phyloP scores from a whole-genome alignment of 2,113 vertebrate genomes.

The Lophius piscatorius region DNA sequence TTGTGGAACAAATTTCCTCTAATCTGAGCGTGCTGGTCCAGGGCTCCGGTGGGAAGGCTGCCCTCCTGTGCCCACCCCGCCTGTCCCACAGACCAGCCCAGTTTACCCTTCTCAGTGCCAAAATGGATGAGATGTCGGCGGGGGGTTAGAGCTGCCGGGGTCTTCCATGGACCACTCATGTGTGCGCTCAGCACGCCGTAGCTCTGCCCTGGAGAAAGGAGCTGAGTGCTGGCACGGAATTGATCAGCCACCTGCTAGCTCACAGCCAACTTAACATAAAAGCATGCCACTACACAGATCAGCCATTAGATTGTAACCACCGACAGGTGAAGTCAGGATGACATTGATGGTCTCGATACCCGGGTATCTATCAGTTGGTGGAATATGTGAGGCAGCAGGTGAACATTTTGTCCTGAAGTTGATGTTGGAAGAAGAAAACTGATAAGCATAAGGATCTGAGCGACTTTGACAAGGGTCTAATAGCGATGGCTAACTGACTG shows the following conservation, averaged over 20 bases:
- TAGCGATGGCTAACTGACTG: no score
- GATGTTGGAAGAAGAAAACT: no score
- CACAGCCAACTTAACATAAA: background rate
- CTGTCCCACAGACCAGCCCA: slow-evolving; percentile 67
- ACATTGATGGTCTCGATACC: no score
- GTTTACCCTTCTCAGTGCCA: slow-evolving; percentile 73
- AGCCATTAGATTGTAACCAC: no score
- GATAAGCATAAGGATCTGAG: no score
- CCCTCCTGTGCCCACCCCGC: slow-evolving; percentile 69
- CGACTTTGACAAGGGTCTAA: no score
- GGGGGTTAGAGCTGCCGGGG: slow-evolving; percentile 61
- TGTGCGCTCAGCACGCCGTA: slow-evolving; percentile 73
- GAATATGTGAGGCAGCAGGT: no score
- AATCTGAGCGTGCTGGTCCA: slow-evolving; percentile 85
- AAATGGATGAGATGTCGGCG: slow-evolving; percentile 70
- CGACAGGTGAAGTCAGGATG: no score
- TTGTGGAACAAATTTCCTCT: slow-evolving; percentile 88
- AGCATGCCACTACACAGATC: no score
- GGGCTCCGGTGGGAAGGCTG: slow-evolving; percentile 79
- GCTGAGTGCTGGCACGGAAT: slow-evolving; percentile 59
- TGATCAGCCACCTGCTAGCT: slow-evolving; percentile 47
- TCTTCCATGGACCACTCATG: slow-evolving; percentile 66
- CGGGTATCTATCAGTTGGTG: no score
- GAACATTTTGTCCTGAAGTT: no score
- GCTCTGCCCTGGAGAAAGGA: slow-evolving; percentile 66